Percentiles rank a stretch among this genome's conserved stretches.
phyloP scores from a whole-genome alignment of 2,113 vertebrate species.

The Trematocara zebra region DNA sequence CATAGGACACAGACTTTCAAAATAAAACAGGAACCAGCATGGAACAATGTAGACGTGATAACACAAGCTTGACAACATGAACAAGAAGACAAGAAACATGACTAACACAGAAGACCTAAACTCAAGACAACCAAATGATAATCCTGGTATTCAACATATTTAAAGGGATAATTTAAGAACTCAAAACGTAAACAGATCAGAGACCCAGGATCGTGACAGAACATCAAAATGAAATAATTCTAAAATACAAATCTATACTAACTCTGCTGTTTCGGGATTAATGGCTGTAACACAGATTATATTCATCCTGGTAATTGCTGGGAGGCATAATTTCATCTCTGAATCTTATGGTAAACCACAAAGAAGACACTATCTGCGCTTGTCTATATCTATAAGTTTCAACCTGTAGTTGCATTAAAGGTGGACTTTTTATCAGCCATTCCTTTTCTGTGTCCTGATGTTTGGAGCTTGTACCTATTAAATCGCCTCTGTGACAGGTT shows the following conservation, averaged over 20 bases:
- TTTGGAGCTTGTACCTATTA: neutral
- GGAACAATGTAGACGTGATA: neutral
- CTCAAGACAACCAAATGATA: neutral
- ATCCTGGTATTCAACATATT: neutral
- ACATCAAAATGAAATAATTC: neutral
- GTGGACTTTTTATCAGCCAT: neutral
- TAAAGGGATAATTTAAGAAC: neutral
- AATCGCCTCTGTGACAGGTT: neutral
- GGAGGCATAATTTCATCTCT: conserved; percentile 36
- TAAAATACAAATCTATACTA: neutral
- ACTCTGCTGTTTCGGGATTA: neutral
- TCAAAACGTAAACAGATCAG: neutral
- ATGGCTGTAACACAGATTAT: conserved; percentile 12
- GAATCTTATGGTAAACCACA: conserved; percentile 35
- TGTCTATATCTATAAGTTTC: neutral
- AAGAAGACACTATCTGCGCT: neutral
- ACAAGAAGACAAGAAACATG: neutral
- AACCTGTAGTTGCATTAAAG: neutral
- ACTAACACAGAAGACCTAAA: neutral
- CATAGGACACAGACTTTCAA: neutral
- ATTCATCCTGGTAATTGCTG: conserved; percentile 7
- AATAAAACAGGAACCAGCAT: neutral
- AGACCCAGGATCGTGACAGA: neutral
- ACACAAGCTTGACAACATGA: neutral
- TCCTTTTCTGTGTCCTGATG: neutral